Evolutionary conservation across 2,888 invertebrate genomes (phyloP).

Genomic region (Volucella inanis): DNA sequence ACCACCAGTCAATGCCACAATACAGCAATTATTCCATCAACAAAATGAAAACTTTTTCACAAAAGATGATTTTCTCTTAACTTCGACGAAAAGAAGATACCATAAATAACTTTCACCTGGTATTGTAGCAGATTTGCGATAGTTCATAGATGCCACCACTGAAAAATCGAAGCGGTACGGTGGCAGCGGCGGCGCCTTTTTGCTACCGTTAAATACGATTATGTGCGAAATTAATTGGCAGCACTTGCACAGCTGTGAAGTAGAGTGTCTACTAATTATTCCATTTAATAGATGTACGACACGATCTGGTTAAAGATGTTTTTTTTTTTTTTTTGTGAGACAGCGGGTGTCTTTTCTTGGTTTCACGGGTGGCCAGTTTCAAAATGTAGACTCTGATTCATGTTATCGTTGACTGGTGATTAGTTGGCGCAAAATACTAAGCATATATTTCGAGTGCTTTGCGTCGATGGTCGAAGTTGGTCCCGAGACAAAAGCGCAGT

Average conservation of each 20-base stretch:
- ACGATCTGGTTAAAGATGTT: slow-evolving; percentile 1
- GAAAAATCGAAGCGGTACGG: no score
- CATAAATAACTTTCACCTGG: slow-evolving; percentile 67
- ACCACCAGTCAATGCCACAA: slow-evolving; percentile 28
- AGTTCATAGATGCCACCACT: slow-evolving; percentile 18
- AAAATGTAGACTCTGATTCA: neutral
- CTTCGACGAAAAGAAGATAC: slow-evolving; percentile 35
- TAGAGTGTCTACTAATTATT: slow-evolving; percentile 25
- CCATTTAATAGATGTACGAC: slow-evolving; percentile 36
- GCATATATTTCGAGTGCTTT: slow-evolving; percentile 8
- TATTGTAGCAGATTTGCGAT: slow-evolving; percentile 52
- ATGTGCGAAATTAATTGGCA: slow-evolving; percentile 59
- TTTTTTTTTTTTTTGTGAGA: neutral
- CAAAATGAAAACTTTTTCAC: slow-evolving; percentile 44
- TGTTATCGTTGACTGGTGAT: slow-evolving; percentile 20
- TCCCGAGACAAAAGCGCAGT: neutral
- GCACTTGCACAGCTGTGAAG: slow-evolving; percentile 25
- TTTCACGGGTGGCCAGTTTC: neutral
- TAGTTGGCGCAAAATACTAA: neutral
- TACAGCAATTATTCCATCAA: slow-evolving; percentile 44
- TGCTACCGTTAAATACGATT: slow-evolving; percentile 57
- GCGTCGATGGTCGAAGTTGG: neutral
- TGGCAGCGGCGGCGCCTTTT: neutral
- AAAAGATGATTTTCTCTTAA: slow-evolving; percentile 65
- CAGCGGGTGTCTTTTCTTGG: slow-evolving; percentile 8